A percentile compares a stretch with the other conserved stretches of the same genome.
Evolutionary conservation across 2,888 invertebrate genomes (phyloP).

Genomic region (Drosophila bunnanda): DNA sequence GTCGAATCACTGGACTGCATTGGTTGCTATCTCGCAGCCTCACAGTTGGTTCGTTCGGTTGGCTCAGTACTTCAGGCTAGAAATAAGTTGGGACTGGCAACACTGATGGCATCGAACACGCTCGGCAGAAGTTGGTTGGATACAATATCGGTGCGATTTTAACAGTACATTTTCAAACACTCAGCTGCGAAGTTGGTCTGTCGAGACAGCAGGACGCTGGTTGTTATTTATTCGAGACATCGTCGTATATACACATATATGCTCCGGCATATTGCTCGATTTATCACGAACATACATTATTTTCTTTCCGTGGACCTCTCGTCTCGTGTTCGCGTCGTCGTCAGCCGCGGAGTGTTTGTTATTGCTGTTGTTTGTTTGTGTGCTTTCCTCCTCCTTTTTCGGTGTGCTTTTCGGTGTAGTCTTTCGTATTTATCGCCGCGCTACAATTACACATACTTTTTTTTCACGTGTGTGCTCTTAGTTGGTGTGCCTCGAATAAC

Average conservation of each 20-base stretch:
- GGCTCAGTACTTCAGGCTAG: background rate
- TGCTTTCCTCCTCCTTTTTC: constrained; percentile 1
- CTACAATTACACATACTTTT: constrained; percentile 24
- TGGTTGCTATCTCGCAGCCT: background rate
- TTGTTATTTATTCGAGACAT: constrained; percentile 39
- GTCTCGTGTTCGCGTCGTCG: constrained; percentile 20
- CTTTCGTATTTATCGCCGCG: constrained; percentile 24
- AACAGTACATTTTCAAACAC: background rate
- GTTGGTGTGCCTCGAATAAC: constrained; percentile 49
- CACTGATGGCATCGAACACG: background rate
- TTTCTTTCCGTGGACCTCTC: constrained; percentile 15
- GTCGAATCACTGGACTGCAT: too few relatives aligned
- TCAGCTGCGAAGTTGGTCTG: background rate
- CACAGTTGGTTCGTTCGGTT: background rate
- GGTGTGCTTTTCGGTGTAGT: constrained; percentile 21
- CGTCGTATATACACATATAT: background rate
- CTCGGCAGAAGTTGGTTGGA: background rate
- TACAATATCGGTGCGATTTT: background rate
- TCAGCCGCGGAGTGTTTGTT: constrained; percentile 31
- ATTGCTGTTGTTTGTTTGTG: constrained; percentile 29
- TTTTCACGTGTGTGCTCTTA: constrained; percentile 33
- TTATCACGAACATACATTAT: constrained; percentile 10
- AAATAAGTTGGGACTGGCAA: background rate
- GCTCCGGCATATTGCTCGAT: background rate
- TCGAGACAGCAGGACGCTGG: constrained; percentile 42